phyloP scores from a whole-genome alignment of 2,888 invertebrate species.

The Lithophane socia region DNA sequence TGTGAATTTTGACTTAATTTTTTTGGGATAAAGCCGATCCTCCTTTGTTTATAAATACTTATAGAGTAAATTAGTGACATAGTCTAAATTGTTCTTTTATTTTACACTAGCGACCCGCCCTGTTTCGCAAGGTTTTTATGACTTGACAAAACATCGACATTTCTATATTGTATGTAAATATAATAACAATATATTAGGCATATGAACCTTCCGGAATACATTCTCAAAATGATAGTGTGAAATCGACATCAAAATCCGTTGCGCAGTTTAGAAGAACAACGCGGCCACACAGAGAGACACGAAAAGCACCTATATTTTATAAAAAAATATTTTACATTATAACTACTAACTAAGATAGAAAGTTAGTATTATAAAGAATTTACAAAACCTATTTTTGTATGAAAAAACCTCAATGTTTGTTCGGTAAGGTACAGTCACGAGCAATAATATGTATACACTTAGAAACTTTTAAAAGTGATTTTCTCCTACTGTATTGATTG shows the following conservation, averaged over 20 bases:
- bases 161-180: too few species aligned
- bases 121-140: background rate
- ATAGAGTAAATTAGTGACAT: background rate
- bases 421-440: background rate
- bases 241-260: background rate
- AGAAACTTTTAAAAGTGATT: too few species aligned
- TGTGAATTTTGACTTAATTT: constrained; percentile 43
- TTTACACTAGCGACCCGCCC: too few species aligned
- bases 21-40: background rate
- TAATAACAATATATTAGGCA: too few species aligned
- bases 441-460: too few species aligned
- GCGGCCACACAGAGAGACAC: background rate
- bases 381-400: background rate
- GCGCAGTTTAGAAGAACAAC: background rate
- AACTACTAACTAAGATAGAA: background rate
- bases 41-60: background rate
- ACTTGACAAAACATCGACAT: background rate
- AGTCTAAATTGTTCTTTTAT: background rate
- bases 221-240: too few species aligned
- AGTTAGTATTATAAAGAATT: background rate
- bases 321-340: background rate
- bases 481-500: too few species aligned
- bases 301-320: background rate
- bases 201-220: too few species aligned
- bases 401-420: background rate